Evolutionary conservation across 1,140 invertebrate genomes (phyloP), one percentile per base, ranked within the genome.

Genomic region (Daktulosphaira vitifoliae): DNA sequence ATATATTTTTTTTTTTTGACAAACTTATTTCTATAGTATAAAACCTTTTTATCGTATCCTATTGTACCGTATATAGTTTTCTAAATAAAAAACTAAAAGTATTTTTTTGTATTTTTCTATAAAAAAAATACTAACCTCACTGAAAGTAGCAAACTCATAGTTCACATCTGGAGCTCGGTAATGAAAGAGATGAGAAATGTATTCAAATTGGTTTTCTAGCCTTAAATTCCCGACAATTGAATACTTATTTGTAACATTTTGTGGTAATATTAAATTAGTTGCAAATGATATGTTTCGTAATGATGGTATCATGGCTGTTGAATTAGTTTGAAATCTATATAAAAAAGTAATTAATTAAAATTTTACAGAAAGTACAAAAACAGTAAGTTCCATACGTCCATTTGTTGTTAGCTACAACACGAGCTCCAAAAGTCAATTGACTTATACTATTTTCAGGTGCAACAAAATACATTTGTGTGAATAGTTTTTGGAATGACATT

Each of bases 241-340:
- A 70, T 85, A 83, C 5, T 81, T 75, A 53, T 84, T 83, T 20
- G 81, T 77, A 65, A 82, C 78, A 2, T 81, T 81, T 50, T 82
- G 79, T 3, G 84, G 84, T 2, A 85, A 71, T 53, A 79, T 79
- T 1, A 82, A 71, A 67, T 79, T 77, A 1, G 82, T 73, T 1
- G 78, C 69, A 2, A 80, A 74, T 3, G 56, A 46, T 48, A 62
- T 62, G 56, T 33, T 62, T 2, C 56, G 42, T 0, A 62, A 25
- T 3, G 56, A 62, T 25, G 56, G 56, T 62, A 66, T 66, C 46
- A 62, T 59, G 5, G 66, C 46, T 0, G 66, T 66, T 5, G 54
- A 51, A 20, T 66, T 66, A 1, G 66, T 33, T 42, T 59, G 50
- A n/a, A 66, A 59, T 15, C 66, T 66, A 25, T 48, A 29, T 6